These are phyloP conservation scores for Cataglyphis albicans DNA, from an alignment of 2,888 invertebrate species.

Conservation along the genomic window DNA sequence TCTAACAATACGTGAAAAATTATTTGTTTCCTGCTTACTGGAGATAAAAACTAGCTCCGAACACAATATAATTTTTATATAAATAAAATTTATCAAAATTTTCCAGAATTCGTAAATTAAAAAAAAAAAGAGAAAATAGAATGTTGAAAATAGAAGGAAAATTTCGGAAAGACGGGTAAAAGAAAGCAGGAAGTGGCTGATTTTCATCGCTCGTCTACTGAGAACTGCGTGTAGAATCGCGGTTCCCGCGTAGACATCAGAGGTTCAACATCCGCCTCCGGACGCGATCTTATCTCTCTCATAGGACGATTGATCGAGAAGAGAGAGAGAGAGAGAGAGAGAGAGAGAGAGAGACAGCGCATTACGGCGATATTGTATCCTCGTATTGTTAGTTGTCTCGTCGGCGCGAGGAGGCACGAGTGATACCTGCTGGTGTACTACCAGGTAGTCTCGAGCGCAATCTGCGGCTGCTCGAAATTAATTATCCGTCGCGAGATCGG, in stretches of 20 bases:
- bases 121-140: neutral
- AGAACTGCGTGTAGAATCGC: neutral
- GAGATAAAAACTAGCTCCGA: neutral
- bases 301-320: neutral
- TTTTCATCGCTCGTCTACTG: slow-evolving; percentile 14
- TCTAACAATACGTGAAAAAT: neutral
- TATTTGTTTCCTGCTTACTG: neutral
- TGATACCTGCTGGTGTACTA: neutral
- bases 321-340: slow-evolving; percentile 22
- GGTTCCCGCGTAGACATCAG: neutral
- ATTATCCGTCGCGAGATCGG: slow-evolving; percentile 65
- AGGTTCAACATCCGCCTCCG: slow-evolving; percentile 12
- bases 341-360: slow-evolving; percentile 25
- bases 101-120: neutral
- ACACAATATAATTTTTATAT: neutral
- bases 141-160: neutral
- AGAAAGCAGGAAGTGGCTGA: slow-evolving; percentile 9
- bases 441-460: slow-evolving; percentile 54
- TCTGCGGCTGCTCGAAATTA: slow-evolving; percentile 66
- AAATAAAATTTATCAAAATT: neutral
- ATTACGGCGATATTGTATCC: slow-evolving; percentile 14
- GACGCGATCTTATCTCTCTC: slow-evolving; percentile 19
- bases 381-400: slow-evolving; percentile 29
- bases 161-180: neutral
- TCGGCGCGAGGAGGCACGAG: slow-evolving; percentile 16